A percentile compares a stretch with the other conserved stretches of the same genome.
Evolutionary conservation across 2,113 vertebrate species (phyloP).

Genomic region (Willisornis vidua): DNA sequence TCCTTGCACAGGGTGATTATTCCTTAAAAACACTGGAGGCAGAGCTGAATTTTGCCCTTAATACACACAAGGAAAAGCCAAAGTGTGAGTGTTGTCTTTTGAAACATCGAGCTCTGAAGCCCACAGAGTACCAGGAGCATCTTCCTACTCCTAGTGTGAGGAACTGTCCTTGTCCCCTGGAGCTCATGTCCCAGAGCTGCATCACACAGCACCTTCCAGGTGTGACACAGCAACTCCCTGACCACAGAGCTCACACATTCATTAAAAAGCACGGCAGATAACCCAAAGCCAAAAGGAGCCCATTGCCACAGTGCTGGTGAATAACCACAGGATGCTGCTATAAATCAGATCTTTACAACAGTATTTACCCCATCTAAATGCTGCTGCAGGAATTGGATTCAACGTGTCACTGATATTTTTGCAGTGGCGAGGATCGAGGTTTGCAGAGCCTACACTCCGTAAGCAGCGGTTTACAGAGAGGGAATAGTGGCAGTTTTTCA

Average conservation of each 20-base stretch:
- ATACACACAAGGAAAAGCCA: background rate
- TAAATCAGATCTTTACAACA: slow-evolving; percentile 50
- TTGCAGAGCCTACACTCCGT: slow-evolving; percentile 45
- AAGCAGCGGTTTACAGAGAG: slow-evolving; percentile 66
- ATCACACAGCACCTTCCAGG: background rate
- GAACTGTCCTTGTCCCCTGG: background rate
- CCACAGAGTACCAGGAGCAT: background rate
- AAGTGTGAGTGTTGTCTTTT: background rate
- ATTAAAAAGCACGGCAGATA: background rate
- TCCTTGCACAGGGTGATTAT: background rate
- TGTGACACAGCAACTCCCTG: rapidly evolving
- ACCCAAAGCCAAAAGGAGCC: background rate
- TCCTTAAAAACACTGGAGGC: background rate
- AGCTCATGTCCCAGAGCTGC: rapidly evolving
- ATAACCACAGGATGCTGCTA: slow-evolving; percentile 9
- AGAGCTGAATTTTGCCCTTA: background rate
- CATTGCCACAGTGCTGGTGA: slow-evolving; percentile 20
- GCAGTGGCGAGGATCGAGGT: slow-evolving; percentile 18
- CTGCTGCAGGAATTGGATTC: slow-evolving; percentile 47
- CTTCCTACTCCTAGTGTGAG: rapidly evolving
- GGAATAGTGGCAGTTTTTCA: slow-evolving; percentile 77
- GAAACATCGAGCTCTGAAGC: background rate
- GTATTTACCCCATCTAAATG: slow-evolving; percentile 51
- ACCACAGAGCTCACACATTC: rapidly evolving
- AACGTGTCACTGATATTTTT: slow-evolving; percentile 47